Base-by-base conservation (phyloP, 2,113 vertebrate species). In the Silurus glanis region DNA sequence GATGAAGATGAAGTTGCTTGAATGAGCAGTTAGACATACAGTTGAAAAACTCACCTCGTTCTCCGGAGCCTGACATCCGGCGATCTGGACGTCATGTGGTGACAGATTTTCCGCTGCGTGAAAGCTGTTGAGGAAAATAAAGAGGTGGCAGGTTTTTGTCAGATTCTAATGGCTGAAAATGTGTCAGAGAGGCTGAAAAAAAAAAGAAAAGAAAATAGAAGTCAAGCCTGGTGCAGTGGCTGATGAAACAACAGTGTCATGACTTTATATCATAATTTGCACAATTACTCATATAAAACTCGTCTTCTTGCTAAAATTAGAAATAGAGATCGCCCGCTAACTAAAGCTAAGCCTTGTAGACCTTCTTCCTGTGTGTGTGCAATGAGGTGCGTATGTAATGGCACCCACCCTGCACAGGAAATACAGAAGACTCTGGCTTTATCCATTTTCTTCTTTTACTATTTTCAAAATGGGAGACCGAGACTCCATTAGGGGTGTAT, bases 261-360 rank as follows among this genome's bases (percentile, higher is more conserved):
- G 6, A 82, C n/a, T 45, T 58, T 19, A 21, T 81, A 45, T 66
- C 47, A 51, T 64, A 51, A 51, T 82, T 49, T 66, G 47, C 47
- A 82, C 21, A 66, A 82, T 82, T 61, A 81, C n/a, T 53, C 19
- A 66, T 49, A 9, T 66, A 51, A 66, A 66, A 25, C 6, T 28
- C 45, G 13, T 82, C 80, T 17, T 53, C 47, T 28, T 82, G 87
- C 83, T 75, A 55, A 82, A 89, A 69, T 67, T 55, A 59, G 72
- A 51, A 51, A 79, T 61, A 88, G 78, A 76, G 74, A 61, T 83
- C 55, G 66, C 81, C 61, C 87, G 49, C 47, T 62, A 83, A 86
- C 61, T 58, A 82, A 53, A 66, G 61, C n/a, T 66, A 82, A 66
- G 47, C 47, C 4, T 3, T 47, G 19, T 45, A 10, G 13, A 61